Percentiles rank a stretch among this genome's conserved stretches.
phyloP scores from a whole-genome alignment of 2,113 vertebrate genomes.

The Zonotrichia leucophrys region DNA sequence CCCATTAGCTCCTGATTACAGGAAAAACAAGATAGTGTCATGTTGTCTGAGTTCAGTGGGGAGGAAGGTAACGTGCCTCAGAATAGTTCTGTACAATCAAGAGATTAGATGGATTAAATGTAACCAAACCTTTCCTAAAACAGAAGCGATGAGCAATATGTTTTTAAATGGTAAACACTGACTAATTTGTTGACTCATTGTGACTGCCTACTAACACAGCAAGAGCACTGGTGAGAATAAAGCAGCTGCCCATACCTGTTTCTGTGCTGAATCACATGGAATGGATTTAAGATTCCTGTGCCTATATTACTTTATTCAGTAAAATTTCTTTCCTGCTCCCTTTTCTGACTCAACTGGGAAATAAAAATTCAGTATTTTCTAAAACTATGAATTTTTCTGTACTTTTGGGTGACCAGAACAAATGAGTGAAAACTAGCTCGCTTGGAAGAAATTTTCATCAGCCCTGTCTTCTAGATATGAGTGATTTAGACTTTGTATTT shows the following conservation, averaged over 20 bases:
- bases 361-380: background rate
- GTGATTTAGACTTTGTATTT: background rate
- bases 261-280: background rate
- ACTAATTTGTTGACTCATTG: constrained; percentile 4
- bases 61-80: background rate
- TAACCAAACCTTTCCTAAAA: constrained; percentile 9
- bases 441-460: background rate
- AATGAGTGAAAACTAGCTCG: background rate
- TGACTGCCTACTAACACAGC: background rate
- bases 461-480: background rate
- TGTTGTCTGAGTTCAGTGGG: background rate
- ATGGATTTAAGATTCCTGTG: background rate
- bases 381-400: background rate
- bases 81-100: constrained; percentile 41
- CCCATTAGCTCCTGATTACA: constrained; percentile 18
- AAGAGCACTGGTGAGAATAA: background rate
- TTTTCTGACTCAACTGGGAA: background rate
- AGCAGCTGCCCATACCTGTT: background rate
- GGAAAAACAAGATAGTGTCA: constrained; percentile 43
- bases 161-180: background rate
- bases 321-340: background rate
- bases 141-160: background rate
- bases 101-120: constrained; percentile 11
- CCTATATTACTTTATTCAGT: background rate
- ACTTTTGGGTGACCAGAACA: background rate